Conservation (phyloP, 2,113 vertebrate species). For the Deroptyus accipitrinus region DNA sequence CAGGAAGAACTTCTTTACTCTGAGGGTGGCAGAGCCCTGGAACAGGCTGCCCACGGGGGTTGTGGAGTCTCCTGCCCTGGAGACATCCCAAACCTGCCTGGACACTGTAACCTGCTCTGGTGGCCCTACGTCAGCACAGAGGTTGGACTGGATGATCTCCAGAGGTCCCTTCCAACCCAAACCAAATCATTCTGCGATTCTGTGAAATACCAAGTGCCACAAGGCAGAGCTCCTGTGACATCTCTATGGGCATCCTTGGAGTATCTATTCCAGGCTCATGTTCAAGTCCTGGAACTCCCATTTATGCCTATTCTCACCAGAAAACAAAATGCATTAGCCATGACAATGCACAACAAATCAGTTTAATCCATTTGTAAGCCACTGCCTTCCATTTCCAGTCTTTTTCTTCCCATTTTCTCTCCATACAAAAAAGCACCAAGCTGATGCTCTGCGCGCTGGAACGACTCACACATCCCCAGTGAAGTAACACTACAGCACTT, state of each 20-base stretch:
- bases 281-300: neutral
- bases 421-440: too few relatives aligned
- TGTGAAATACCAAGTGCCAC: neutral
- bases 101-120: neutral
- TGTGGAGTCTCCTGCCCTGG: neutral
- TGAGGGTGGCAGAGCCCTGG: neutral
- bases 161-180: neutral
- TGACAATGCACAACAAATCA: neutral
- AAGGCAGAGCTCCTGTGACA: neutral
- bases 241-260: fast-evolving
- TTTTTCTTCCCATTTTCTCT: neutral
- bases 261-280: fast-evolving
- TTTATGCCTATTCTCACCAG: neutral
- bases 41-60: neutral
- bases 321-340: neutral
- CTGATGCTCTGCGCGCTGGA: fast-evolving
- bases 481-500: neutral
- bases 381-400: neutral
- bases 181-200: neutral
- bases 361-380: fast-evolving
- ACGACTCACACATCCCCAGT: neutral
- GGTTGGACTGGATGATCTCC: neutral
- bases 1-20: neutral
- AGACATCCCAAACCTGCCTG: neutral
- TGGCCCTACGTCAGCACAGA: neutral